These are phyloP conservation scores for Pseudonaja textilis DNA, from an alignment of 2,113 vertebrate species.

Conservation along the genomic window DNA sequence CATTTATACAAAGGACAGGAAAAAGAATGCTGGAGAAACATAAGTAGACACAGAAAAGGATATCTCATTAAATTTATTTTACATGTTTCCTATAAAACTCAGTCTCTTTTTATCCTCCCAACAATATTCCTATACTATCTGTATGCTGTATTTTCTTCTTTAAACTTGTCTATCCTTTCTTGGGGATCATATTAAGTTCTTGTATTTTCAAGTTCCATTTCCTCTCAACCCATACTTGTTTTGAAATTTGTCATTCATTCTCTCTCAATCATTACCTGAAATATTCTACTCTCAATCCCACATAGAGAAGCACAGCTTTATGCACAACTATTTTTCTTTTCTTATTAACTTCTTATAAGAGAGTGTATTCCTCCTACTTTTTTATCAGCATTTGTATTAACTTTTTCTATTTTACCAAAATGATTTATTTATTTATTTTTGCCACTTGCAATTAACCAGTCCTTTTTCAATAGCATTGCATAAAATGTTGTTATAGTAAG, in stretches of 20 bases:
- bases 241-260: not conserved
- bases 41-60: not conserved
- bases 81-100: not conserved
- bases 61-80: not conserved
- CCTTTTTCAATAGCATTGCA: too few species aligned
- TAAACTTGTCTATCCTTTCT: not conserved
- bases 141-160: not conserved
- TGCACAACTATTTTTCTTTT: not conserved
- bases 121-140: not conserved
- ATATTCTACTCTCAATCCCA: not conserved
- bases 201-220: too few species aligned
- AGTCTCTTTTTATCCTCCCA: not conserved
- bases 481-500: too few species aligned
- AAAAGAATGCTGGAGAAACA: not conserved
- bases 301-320: not conserved
- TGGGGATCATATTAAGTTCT: not conserved
- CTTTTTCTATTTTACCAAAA: not conserved
- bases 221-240: not conserved
- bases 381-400: not conserved
- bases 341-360: not conserved
- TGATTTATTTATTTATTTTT: not conserved
- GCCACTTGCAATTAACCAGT: not conserved
- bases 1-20: not conserved
- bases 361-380: not conserved
- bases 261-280: not conserved